Evolutionary conservation across 1,140 invertebrate species (phyloP), one percentile per base, ranked within the genome.

Genomic region (Drosophila kikkawai): DNA sequence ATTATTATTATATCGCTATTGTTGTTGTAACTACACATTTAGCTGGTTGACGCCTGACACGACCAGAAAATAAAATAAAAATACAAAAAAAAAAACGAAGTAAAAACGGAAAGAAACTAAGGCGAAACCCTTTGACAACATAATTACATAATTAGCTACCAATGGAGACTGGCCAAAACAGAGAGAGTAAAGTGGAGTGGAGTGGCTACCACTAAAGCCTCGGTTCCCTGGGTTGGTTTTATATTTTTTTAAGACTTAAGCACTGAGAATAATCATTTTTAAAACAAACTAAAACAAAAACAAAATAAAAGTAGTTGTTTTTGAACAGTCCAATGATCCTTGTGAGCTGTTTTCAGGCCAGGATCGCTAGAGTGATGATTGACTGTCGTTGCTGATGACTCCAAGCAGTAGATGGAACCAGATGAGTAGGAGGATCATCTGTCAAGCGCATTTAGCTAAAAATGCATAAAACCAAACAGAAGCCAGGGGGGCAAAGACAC

Each of bases 91-190:
- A 9, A 19, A 7, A 57, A 34, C 13, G 7, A 48, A n/a, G 22
- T 9, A 61, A 66, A 65, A 41, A 29, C 22, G 15, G 11, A 53
- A 29, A 37, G 19, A 63, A 53, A 63, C 36, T 58, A 64, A 66
- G 67, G 75, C 67, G 76, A 63, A 66, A 64, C 77, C 63, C 69
- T 80, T 64, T 79, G 85, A 90, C 85, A 90, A 53, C 64, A 79
- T 90, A 90, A 90, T 90, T 90, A 79, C 85, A 90, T 90, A 90
- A 90, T 90, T 90, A 90, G 84, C 74, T 80, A 79, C 77, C 75
- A 61, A 50, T 60, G 45, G 66, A 65, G 63, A 53, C 65, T 29
- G 79, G 69, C 48, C 56, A 55, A 26, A 36, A 17, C n/a, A n/a
- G 53, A 48, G 53, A 48, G n/a, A n/a, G n/a, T n/a, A n/a, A 41